phyloP scores from a whole-genome alignment of 1,140 invertebrate genomes.

The Zophobas atratus region DNA sequence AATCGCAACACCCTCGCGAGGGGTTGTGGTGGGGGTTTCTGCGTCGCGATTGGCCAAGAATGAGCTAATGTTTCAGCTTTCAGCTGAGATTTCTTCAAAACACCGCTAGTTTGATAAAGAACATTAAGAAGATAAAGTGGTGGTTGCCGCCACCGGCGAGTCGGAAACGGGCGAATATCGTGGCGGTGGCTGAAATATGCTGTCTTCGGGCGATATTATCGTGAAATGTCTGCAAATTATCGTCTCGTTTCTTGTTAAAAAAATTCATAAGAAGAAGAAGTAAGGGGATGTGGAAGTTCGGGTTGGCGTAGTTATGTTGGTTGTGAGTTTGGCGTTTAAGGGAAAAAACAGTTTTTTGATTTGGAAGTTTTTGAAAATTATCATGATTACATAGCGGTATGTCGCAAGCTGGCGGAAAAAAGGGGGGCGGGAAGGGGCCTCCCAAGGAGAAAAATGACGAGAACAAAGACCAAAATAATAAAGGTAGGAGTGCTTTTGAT shows the following conservation, averaged over 20 bases:
- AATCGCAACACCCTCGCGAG: slow-evolving; percentile 8
- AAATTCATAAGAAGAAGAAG: slow-evolving; percentile 30
- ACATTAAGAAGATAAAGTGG: slow-evolving; percentile 17
- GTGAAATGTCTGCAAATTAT: slow-evolving; percentile 33
- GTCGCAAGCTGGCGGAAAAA: slow-evolving; percentile 68
- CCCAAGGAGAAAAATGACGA: slow-evolving; percentile 69
- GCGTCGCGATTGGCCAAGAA: slow-evolving; percentile 34
- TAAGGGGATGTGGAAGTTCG: neutral
- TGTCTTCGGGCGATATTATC: slow-evolving; percentile 22
- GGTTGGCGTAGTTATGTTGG: slow-evolving; percentile 3
- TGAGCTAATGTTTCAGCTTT: slow-evolving; percentile 28
- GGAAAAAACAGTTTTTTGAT: slow-evolving; percentile 22
- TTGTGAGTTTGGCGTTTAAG: slow-evolving; percentile 10
- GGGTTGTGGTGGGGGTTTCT: slow-evolving; percentile 11
- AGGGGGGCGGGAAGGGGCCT: slow-evolving; percentile 68
- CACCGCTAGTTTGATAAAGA: slow-evolving; percentile 16
- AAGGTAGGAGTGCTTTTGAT: slow-evolving; percentile 68
- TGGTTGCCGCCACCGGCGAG: neutral
- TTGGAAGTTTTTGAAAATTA: slow-evolving; percentile 37
- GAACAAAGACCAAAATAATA: slow-evolving; percentile 75
- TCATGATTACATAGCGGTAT: slow-evolving; percentile 51
- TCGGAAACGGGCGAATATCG: slow-evolving; percentile 6
- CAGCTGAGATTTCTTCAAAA: slow-evolving; percentile 36
- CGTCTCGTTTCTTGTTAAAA: slow-evolving; percentile 20
- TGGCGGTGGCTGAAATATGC: slow-evolving; percentile 10